Evolutionary conservation across 2,113 vertebrate genomes (phyloP).

Genomic region (Calyptomena viridis): DNA sequence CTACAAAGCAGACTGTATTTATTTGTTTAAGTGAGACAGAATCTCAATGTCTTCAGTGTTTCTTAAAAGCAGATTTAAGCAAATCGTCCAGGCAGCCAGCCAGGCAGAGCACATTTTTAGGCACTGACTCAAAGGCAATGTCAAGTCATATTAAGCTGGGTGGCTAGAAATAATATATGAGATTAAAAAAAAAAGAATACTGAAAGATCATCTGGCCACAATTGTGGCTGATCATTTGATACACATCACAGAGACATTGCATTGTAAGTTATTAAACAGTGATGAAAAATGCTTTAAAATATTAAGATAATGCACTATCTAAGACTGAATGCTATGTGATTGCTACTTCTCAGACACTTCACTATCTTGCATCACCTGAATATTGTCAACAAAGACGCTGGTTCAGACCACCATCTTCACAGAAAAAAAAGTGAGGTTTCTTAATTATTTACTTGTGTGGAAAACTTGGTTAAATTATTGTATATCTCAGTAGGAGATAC

Average conservation of each 20-base stretch:
- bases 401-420: neutral
- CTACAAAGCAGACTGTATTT: constrained; percentile 56
- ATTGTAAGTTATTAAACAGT: neutral
- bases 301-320: neutral
- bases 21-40: constrained; percentile 56
- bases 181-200: neutral
- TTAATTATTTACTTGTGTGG: neutral
- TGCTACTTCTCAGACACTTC: neutral
- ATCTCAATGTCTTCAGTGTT: constrained; percentile 38
- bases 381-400: neutral
- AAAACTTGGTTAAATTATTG: neutral
- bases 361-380: neutral
- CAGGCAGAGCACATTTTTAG: constrained; percentile 51
- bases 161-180: constrained; percentile 23
- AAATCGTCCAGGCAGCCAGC: constrained; percentile 34
- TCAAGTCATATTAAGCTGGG: constrained; percentile 29
- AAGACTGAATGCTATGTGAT: neutral
- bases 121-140: constrained; percentile 29
- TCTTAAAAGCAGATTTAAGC: constrained; percentile 41
- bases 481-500: neutral
- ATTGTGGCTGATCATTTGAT: neutral
- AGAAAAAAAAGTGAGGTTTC: neutral
- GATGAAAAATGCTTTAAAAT: constrained; percentile 13
- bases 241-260: neutral
- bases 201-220: neutral